These are phyloP conservation scores for Tryphoninae sp. DNA, from an alignment of 2,888 invertebrate genomes.

Conservation along the genomic window DNA sequence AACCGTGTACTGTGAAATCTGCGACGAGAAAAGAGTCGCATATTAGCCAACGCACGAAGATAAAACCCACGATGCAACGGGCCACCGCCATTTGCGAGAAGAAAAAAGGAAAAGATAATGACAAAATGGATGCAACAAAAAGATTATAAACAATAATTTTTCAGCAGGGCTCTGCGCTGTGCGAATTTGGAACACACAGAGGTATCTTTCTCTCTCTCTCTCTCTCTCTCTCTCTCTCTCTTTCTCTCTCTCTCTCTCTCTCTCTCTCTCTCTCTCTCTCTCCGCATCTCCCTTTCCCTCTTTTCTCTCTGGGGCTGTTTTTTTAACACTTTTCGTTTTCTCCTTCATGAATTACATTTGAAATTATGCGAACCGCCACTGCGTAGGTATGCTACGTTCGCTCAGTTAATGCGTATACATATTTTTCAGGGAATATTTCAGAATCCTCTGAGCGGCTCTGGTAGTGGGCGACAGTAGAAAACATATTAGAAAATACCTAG, in stretches of 20 bases:
- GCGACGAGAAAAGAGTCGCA: conserved; percentile 43
- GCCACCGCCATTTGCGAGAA: conserved; percentile 33
- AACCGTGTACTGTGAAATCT: conserved; percentile 35
- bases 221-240: neutral
- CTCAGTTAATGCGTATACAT: conserved; percentile 66
- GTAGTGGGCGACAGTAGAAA: conserved; percentile 47
- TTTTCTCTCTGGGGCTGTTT: conserved; percentile 27
- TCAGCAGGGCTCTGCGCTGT: conserved; percentile 43
- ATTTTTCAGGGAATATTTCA: conserved; percentile 65
- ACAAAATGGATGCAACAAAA: conserved; percentile 8
- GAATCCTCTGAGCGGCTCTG: conserved; percentile 38
- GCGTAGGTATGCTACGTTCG: conserved; percentile 49
- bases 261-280: neutral
- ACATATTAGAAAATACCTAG: conserved; percentile 19
- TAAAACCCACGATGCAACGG: conserved; percentile 38
- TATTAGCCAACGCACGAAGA: conserved; percentile 48
- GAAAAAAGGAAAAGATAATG: conserved; percentile 26
- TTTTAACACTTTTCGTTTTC: conserved; percentile 46
- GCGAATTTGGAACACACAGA: neutral
- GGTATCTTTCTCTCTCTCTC: neutral
- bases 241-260: conserved; percentile 1
- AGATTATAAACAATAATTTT: conserved; percentile 60
- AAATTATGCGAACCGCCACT: conserved; percentile 70
- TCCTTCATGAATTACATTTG: conserved; percentile 74
- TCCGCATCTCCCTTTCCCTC: neutral